Evolutionary conservation across 2,888 invertebrate genomes (phyloP).

Genomic region (Drosophila borborema): DNA sequence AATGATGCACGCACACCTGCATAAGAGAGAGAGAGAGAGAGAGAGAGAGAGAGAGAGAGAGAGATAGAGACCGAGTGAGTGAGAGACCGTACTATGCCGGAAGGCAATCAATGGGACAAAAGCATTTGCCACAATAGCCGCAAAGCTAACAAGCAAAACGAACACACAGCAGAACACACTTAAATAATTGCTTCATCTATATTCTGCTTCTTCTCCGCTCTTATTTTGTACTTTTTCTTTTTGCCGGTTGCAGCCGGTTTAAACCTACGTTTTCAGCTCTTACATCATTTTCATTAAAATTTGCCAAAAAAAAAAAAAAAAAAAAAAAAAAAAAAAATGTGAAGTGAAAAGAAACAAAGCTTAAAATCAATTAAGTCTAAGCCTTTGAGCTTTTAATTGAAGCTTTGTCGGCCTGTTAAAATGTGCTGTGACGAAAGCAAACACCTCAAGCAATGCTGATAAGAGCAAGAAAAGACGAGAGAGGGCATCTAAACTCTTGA

Average conservation of each 20-base stretch:
- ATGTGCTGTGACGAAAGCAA: slow-evolving; percentile 41
- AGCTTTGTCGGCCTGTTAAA: slow-evolving; percentile 25
- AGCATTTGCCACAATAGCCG: slow-evolving; percentile 32
- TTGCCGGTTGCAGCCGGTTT: slow-evolving; percentile 65
- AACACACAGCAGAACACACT: slow-evolving; percentile 35
- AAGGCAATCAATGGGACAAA: slow-evolving; percentile 54
- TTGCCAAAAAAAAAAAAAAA: slow-evolving; percentile 27
- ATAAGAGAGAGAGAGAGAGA: not conserved
- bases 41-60: not conserved
- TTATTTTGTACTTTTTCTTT: slow-evolving; percentile 22
- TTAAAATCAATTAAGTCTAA: slow-evolving; percentile 38
- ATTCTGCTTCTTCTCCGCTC: slow-evolving; percentile 12
- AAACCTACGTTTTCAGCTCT: slow-evolving; percentile 53
- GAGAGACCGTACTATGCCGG: slow-evolving; percentile 41
- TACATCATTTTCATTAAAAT: slow-evolving; percentile 63
- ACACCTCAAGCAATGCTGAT: slow-evolving; percentile 51
- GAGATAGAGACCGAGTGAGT: not conserved
- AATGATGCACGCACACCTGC: slow-evolving; percentile 27
- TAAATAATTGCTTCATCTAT: slow-evolving; percentile 63
- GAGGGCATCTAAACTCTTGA: slow-evolving; percentile 56
- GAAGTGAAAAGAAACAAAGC: not conserved
- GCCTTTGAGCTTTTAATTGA: slow-evolving; percentile 46
- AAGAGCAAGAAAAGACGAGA: slow-evolving; percentile 29
- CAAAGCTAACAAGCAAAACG: slow-evolving; percentile 20
- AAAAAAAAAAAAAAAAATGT: slow-evolving; percentile 16